phyloP scores from a whole-genome alignment of 2,888 invertebrate species.

The Poecilobothrus nobilitatus region DNA sequence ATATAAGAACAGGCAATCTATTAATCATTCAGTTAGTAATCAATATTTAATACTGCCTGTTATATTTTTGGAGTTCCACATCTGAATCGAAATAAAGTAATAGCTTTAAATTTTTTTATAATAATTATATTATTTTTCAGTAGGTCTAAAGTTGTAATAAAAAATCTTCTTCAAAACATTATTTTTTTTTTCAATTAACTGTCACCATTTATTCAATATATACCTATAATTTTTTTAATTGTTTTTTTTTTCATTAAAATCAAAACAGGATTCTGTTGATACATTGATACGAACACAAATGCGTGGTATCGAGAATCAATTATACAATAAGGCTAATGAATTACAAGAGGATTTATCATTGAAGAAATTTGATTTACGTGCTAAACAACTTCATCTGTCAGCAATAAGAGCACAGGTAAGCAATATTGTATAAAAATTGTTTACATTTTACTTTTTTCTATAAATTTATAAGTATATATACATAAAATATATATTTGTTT shows the following conservation, averaged over 20 bases:
- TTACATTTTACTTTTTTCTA: constrained; percentile 7
- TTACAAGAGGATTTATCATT: constrained; percentile 90
- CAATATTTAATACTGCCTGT: too few species aligned
- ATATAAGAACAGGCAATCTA: too few species aligned
- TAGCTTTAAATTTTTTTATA: too few species aligned
- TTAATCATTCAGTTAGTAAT: too few species aligned
- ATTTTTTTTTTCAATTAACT: too few species aligned
- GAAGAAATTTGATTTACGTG: constrained; percentile 87
- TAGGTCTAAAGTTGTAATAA: too few species aligned
- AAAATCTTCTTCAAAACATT: too few species aligned
- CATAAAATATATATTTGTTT: not conserved
- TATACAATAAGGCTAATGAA: constrained; percentile 90
- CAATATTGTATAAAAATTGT: constrained; percentile 21
- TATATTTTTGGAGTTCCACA: too few species aligned
- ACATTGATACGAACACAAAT: constrained; percentile 71
- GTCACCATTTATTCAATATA: too few species aligned
- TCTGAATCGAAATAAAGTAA: too few species aligned
- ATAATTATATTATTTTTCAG: too few species aligned
- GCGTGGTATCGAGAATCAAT: constrained; percentile 66
- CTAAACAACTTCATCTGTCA: constrained; percentile 82
- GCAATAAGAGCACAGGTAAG: constrained; percentile 87
- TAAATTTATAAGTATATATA: not conserved
- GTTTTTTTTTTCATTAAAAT: constrained; percentile 11
- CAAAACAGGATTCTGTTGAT: constrained; percentile 66
- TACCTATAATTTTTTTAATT: constrained; percentile 7